Percentiles rank a stretch among this genome's conserved stretches.
These are phyloP conservation scores for Tenodera sinensis DNA, from an alignment of 2,888 invertebrate species.

Conservation along the genomic window DNA sequence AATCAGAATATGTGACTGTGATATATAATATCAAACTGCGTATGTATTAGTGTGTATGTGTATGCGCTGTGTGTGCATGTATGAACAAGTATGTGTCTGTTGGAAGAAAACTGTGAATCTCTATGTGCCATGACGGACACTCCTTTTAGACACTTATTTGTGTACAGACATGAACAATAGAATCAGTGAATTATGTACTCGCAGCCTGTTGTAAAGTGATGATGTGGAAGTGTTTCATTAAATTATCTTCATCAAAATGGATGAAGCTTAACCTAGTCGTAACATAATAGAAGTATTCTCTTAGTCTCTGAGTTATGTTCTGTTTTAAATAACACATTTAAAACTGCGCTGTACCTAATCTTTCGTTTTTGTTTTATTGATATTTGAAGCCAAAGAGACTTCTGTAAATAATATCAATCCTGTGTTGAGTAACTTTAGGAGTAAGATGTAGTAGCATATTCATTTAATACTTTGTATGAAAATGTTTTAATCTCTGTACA, in stretches of 20 bases:
- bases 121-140: background rate
- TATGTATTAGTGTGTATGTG: background rate
- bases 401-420: background rate
- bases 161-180: background rate
- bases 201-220: background rate
- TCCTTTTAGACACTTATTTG: background rate
- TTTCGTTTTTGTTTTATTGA: background rate
- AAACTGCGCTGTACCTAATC: background rate
- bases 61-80: background rate
- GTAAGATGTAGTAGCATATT: background rate
- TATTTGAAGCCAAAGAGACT: slow-evolving; percentile 4
- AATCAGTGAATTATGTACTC: background rate
- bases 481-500: background rate
- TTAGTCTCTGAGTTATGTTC: background rate
- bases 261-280: background rate
- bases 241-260: background rate
- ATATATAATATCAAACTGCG: background rate
- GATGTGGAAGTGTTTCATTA: background rate
- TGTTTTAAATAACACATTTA: background rate
- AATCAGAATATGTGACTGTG: background rate
- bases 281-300: background rate
- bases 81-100: background rate
- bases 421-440: background rate
- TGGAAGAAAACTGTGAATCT: background rate
- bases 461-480: background rate